These are phyloP conservation scores for Drosophila peninsularis DNA, from an alignment of 2,888 invertebrate genomes.

Conservation along the genomic window DNA sequence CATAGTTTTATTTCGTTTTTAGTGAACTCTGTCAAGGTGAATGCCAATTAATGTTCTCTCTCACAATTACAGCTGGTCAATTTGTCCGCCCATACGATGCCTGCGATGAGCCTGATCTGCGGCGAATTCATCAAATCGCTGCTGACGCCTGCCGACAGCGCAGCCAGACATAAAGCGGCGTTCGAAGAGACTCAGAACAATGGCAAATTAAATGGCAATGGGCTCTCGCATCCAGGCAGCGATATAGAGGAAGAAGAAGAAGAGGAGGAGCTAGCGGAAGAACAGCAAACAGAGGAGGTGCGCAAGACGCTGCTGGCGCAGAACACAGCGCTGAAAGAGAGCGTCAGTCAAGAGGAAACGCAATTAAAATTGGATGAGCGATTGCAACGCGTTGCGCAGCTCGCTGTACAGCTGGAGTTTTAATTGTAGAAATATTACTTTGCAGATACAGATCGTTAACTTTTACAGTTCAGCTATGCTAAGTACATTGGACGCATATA, in stretches of 20 bases:
- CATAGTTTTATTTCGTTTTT: slow-evolving; percentile 37
- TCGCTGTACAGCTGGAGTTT: slow-evolving; percentile 68
- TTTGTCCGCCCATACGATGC: slow-evolving; percentile 84
- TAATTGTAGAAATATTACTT: slow-evolving; percentile 47
- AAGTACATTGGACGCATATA: slow-evolving; percentile 24
- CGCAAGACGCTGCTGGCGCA: slow-evolving; percentile 68
- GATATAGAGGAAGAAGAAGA: slow-evolving; percentile 48
- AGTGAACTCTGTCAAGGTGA: slow-evolving; percentile 68
- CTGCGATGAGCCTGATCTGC: slow-evolving; percentile 82
- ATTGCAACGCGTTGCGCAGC: slow-evolving; percentile 61
- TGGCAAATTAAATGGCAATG: slow-evolving; percentile 61
- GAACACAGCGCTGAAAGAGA: slow-evolving; percentile 42
- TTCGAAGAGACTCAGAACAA: slow-evolving; percentile 38
- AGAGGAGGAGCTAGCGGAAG: neutral
- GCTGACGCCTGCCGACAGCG: slow-evolving; percentile 63
- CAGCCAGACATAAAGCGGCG: slow-evolving; percentile 7
- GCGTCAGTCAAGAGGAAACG: slow-evolving; percentile 45
- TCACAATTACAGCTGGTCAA: slow-evolving; percentile 81
- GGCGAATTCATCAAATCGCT: slow-evolving; percentile 81
- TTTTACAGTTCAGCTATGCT: slow-evolving; percentile 19
- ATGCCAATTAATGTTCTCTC: slow-evolving; percentile 61
- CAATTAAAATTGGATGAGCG: slow-evolving; percentile 66
- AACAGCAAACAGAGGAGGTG: slow-evolving; percentile 16
- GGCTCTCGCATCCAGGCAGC: slow-evolving; percentile 36
- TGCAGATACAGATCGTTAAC: slow-evolving; percentile 1